Percentiles rank a stretch among this genome's conserved stretches.
These are phyloP conservation scores for Heteronetta atricapilla DNA, from an alignment of 2,113 vertebrate species.

Conservation along the genomic window DNA sequence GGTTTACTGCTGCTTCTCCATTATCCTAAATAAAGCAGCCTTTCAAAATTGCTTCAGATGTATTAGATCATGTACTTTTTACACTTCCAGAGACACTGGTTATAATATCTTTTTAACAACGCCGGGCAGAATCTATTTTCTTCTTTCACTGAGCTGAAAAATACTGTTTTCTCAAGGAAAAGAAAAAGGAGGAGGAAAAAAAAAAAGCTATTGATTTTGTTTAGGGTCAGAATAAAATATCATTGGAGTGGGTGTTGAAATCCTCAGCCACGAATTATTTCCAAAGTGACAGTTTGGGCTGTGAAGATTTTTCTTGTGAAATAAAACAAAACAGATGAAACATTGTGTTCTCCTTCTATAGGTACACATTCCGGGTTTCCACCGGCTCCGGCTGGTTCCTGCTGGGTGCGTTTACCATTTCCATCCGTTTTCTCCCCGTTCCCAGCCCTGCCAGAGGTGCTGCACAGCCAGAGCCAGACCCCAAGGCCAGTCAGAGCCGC, in stretches of 20 bases:
- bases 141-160: slow-evolving; percentile 62
- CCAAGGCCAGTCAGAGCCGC: neutral
- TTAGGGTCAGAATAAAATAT: slow-evolving; percentile 74
- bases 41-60: slow-evolving; percentile 66
- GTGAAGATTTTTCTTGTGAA: slow-evolving; percentile 47
- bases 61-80: slow-evolving; percentile 71
- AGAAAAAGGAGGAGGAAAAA: slow-evolving; percentile 21
- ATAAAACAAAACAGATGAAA: slow-evolving; percentile 69
- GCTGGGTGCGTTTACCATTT: slow-evolving; percentile 3
- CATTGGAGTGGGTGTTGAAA: slow-evolving; percentile 66
- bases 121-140: slow-evolving; percentile 63
- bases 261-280: slow-evolving; percentile 54
- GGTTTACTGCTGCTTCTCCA: slow-evolving; percentile 67
- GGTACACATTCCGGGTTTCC: neutral
- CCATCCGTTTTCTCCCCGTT: neutral
- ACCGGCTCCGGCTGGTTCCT: slow-evolving; percentile 43
- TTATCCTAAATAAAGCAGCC: slow-evolving; percentile 72
- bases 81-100: slow-evolving; percentile 67
- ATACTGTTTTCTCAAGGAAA: slow-evolving; percentile 61
- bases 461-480: neutral
- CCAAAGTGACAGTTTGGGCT: slow-evolving; percentile 59
- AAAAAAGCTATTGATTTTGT: slow-evolving; percentile 67
- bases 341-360: neutral
- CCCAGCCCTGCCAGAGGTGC: neutral
- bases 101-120: slow-evolving; percentile 73